These are phyloP conservation scores for Callionymus lyra DNA, from an alignment of 2,113 vertebrate species.

Conservation along the genomic window DNA sequence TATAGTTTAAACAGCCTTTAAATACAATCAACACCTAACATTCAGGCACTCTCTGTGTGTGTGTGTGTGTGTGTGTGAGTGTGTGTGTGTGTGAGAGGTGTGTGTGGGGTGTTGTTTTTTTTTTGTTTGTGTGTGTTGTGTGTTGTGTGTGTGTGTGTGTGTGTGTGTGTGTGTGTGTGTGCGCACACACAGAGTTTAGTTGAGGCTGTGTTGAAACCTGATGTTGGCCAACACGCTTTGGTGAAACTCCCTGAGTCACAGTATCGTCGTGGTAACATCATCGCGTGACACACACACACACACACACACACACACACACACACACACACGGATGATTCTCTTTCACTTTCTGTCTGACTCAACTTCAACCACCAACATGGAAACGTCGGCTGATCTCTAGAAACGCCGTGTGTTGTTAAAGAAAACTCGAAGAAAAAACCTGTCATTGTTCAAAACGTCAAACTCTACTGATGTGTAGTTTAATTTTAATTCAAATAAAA, in stretches of 20 bases:
- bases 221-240: slow-evolving; percentile 29
- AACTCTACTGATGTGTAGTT: too few species aligned
- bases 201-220: slow-evolving; percentile 17
- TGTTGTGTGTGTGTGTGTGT: not conserved
- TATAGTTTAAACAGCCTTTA: slow-evolving; percentile 51
- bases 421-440: too few species aligned
- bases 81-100: not conserved
- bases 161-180: too few species aligned
- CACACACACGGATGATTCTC: not conserved
- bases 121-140: not conserved
- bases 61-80: too few species aligned
- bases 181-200: not conserved
- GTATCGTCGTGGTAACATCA: slow-evolving; percentile 13
- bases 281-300: slow-evolving; percentile 13
- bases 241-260: slow-evolving; percentile 49
- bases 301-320: not conserved
- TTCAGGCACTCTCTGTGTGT: slow-evolving; percentile 4
- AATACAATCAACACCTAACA: slow-evolving; percentile 38
- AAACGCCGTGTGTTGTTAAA: too few species aligned
- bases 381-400: too few species aligned
- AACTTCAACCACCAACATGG: too few species aligned
- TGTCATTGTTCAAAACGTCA: too few species aligned
- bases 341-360: slow-evolving; percentile 1
- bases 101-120: not conserved
- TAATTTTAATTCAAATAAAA: too few species aligned